Evolutionary conservation across 2,888 invertebrate genomes (phyloP), one percentile per base, ranked within the genome.

Genomic region (Clostera curtula): DNA sequence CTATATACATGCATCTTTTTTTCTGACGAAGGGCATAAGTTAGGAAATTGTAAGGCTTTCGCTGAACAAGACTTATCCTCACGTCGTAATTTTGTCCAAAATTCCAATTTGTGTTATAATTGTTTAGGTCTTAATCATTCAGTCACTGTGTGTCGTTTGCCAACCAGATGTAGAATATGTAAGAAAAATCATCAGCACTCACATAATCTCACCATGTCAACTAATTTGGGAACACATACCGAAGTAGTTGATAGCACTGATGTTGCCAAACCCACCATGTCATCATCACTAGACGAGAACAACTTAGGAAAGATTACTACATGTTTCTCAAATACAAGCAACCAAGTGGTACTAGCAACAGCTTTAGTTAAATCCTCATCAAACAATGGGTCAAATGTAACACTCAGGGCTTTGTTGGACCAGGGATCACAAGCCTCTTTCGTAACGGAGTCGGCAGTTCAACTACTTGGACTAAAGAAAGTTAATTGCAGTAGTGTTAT

Each of bases 371-470:
- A 19, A 9, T 9, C 3, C 5, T 2, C 2, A 4, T 9, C 9
- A 4, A 12, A 21, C n/a, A 5, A 11, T 21, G 7, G 3, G 4
- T 13, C 11, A 12, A n/a, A 4, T 4, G 13, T 7, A 2, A 7
- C n/a, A n/a, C n/a, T 7, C n/a, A 7, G 21, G 7, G 21, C 21
- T 7, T n/a, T 21, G 5, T 3, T 21, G 3, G 12, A 21, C 5
- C 21, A 21, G 12, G 21, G 21, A 5, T 21, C 21, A 21, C 20
- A 20, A 6, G 20, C 20, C 3, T 20, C 20, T 2, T 20, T 20
- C 9, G 12, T 20, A 2, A 12, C 20, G 2, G 20, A 20, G 13
- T 7, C 5, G 2, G 5, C 4, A 1, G 21, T 12, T n/a, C 21
- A 21, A 8, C 5, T 7, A 21, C 2, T 21, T 2, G 21, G 21